phyloP scores from a whole-genome alignment of 2,888 invertebrate species.

The Scaptomyza flava region DNA sequence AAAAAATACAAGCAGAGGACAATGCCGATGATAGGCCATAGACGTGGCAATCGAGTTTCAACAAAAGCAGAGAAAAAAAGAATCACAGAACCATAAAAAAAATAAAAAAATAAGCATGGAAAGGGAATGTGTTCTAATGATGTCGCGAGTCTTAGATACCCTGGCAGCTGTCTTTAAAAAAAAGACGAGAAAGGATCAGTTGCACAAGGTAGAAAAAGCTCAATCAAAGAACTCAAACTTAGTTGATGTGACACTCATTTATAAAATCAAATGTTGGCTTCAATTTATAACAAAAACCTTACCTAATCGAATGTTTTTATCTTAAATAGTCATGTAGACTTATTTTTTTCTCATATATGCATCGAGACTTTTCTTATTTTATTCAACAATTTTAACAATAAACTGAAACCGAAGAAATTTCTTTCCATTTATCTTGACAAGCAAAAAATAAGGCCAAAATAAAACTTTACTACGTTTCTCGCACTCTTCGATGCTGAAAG shows the following conservation, averaged over 20 bases:
- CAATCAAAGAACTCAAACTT: too few relatives aligned
- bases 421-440: neutral
- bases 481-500: constrained; percentile 1
- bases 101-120: neutral
- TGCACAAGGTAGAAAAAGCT: too few relatives aligned
- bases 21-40: constrained; percentile 37
- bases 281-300: too few relatives aligned
- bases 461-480: neutral
- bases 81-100: neutral
- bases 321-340: too few relatives aligned
- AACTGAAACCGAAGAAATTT: neutral
- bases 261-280: too few relatives aligned
- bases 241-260: too few relatives aligned
- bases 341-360: too few relatives aligned
- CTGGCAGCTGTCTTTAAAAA: neutral
- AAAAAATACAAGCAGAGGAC: constrained; percentile 6
- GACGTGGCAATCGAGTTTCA: constrained; percentile 28
- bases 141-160: constrained; percentile 17
- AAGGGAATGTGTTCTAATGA: neutral
- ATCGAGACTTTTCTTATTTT: neutral
- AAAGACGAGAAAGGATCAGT: too few relatives aligned
- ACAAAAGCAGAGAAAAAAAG: constrained; percentile 29
- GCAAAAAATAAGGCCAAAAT: too few relatives aligned
- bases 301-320: too few relatives aligned
- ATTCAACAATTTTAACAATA: neutral